These are phyloP conservation scores for Tipula confusa DNA, from an alignment of 2,888 invertebrate species.

Conservation along the genomic window DNA sequence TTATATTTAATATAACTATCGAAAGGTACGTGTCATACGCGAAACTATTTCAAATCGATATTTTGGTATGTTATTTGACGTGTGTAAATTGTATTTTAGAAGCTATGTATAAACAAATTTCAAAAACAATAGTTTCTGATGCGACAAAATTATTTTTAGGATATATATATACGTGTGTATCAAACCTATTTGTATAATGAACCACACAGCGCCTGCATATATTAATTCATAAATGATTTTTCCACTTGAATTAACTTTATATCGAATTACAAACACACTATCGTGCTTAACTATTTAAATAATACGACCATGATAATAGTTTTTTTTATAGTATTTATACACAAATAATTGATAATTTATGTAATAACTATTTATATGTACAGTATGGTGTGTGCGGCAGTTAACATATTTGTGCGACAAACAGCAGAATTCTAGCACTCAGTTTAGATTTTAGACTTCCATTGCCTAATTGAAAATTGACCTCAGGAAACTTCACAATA, in stretches of 20 bases:
- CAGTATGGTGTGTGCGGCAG: too few relatives aligned
- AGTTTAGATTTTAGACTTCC: too few relatives aligned
- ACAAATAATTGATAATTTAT: conserved; percentile 15
- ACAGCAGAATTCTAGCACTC: too few relatives aligned
- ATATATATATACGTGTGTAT: background rate
- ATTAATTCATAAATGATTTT: background rate
- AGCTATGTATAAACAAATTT: background rate
- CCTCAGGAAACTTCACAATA: too few relatives aligned
- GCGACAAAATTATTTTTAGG: background rate
- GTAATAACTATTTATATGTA: background rate
- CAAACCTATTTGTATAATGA: background rate
- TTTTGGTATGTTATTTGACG: background rate
- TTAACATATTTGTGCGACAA: too few relatives aligned
- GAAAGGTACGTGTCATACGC: conserved; percentile 4
- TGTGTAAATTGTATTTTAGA: background rate
- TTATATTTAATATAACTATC: background rate
- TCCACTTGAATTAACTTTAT: conserved; percentile 20
- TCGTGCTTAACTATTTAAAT: background rate
- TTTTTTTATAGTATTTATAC: background rate
- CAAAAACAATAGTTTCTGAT: background rate
- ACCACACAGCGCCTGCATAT: background rate
- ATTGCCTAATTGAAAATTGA: too few relatives aligned
- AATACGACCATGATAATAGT: background rate
- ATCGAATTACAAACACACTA: background rate
- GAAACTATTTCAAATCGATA: background rate